Percentiles rank a stretch among this genome's conserved stretches.
These are phyloP conservation scores for Emydura subglobosa DNA, from an alignment of 2,113 vertebrate genomes.

Conservation along the genomic window DNA sequence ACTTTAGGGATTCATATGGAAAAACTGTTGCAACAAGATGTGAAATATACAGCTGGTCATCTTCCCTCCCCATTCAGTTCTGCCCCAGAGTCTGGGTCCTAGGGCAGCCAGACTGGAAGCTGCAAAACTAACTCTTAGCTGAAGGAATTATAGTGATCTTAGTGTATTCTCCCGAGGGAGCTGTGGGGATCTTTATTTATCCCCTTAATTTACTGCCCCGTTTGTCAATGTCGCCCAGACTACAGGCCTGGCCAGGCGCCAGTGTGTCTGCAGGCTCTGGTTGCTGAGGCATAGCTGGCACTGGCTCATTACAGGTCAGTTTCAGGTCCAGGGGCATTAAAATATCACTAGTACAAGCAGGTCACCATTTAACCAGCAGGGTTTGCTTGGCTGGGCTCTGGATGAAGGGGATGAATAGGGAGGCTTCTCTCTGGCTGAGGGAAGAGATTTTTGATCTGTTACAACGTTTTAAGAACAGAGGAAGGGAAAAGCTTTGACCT, in stretches of 20 bases:
- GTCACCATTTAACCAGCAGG: background rate
- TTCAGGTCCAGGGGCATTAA: background rate
- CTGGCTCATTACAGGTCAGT: rapidly evolving
- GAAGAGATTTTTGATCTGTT: background rate
- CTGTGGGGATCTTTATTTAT: background rate
- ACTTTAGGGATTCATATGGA: background rate
- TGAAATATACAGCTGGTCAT: background rate
- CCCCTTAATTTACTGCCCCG: constrained; percentile 40
- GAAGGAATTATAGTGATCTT: background rate
- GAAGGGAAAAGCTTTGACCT: background rate
- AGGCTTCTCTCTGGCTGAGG: background rate
- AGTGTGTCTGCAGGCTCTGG: background rate
- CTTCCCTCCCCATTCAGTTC: background rate
- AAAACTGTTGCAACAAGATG: background rate
- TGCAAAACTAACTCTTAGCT: background rate
- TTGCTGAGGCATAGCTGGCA: background rate
- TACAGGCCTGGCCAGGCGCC: background rate
- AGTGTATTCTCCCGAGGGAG: background rate
- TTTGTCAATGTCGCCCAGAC: constrained; percentile 16
- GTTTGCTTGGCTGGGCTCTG: background rate
- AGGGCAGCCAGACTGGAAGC: background rate
- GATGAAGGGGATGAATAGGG: background rate
- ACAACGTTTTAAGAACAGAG: background rate
- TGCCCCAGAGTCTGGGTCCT: background rate
- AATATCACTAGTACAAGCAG: background rate